Evolutionary conservation across 1,140 invertebrate genomes (phyloP).

Genomic region (Lucilia cuprina): DNA sequence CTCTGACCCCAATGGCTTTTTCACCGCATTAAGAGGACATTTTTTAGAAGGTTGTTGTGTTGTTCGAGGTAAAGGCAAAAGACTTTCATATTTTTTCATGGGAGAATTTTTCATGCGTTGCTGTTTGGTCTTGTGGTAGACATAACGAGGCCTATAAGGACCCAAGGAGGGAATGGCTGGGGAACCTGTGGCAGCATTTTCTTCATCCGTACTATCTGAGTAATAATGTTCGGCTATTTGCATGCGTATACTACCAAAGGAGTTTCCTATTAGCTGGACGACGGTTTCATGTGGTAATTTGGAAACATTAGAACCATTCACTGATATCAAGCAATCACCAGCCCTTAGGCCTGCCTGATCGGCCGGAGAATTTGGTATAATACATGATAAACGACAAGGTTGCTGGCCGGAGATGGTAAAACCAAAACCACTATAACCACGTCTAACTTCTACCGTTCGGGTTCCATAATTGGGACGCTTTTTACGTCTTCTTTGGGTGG

Average conservation of each 20-base stretch:
- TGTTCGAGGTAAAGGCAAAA: not conserved
- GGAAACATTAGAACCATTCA: constrained; percentile 88
- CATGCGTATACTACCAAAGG: constrained; percentile 77
- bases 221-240: constrained; percentile 90
- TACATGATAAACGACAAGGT: constrained; percentile 88
- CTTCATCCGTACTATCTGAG: constrained; percentile 72
- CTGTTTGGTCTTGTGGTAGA: constrained; percentile 26
- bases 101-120: constrained; percentile 11
- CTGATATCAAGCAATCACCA: constrained; percentile 90
- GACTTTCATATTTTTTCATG: not conserved
- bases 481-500: constrained; percentile 57
- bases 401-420: constrained; percentile 94
- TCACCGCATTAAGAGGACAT: not conserved
- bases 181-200: constrained; percentile 46
- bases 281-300: constrained; percentile 92
- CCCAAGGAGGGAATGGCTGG: constrained; percentile 38
- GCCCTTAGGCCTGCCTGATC: constrained; percentile 84
- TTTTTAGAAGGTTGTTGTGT: not conserved
- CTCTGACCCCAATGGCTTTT: not conserved
- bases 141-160: constrained; percentile 17
- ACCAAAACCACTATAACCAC: constrained; percentile 86
- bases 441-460: constrained; percentile 82
- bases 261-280: constrained; percentile 86
- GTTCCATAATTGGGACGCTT: constrained; percentile 67
- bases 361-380: constrained; percentile 83